Evolutionary conservation across 37 sponge, comb jelly and placozoan species (phyloP), one percentile per base, ranked within the genome.

Genomic region (Chondrosia reniformis): DNA sequence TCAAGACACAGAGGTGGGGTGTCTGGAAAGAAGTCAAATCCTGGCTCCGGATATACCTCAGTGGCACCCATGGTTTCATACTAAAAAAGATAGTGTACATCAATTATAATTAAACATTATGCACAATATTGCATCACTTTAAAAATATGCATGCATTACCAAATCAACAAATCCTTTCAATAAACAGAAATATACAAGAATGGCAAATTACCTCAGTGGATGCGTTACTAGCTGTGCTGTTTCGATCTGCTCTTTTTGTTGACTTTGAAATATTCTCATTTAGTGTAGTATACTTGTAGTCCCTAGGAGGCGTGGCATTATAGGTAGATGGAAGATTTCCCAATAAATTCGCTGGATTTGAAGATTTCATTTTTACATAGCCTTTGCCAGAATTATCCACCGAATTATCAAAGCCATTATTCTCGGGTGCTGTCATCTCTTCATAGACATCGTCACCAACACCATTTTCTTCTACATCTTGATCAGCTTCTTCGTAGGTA

Each of bases 1-100:
- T 75, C 37, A 17, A 91, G 81, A 6, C 41, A 39, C 43, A 69
- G 41, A 17, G 36, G n/a, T 17, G 72, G 43, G 1, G 72, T 69
- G 43, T 69, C 72, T 5, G 72, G 72, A 25, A 39, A 69, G 43
- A 34, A 34, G 42, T 69, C 72, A 69, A 69, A 69, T 40, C 42
- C 72, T 21, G 28, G 25, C 3, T 37, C 42, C 61, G 61, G 30
- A 25, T 59, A 30, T 30, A 30, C 61, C 22, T 19, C 61, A 59
- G 17, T 59, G 61, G n/a, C n/a, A n/a, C n/a, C n/a, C n/a, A n/a
- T n/a, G n/a, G n/a, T n/a, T n/a, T n/a, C n/a, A n/a, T n/a, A n/a
- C n/a, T n/a, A n/a, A n/a, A n/a, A n/a, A n/a, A n/a, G n/a, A n/a
- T n/a, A n/a, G n/a, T n/a, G n/a, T n/a, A n/a, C n/a, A n/a, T n/a